Evolutionary conservation across 2,797 vertebrate species (phyloP).

Genomic region (Enteromius afrohamiltoni): DNA sequence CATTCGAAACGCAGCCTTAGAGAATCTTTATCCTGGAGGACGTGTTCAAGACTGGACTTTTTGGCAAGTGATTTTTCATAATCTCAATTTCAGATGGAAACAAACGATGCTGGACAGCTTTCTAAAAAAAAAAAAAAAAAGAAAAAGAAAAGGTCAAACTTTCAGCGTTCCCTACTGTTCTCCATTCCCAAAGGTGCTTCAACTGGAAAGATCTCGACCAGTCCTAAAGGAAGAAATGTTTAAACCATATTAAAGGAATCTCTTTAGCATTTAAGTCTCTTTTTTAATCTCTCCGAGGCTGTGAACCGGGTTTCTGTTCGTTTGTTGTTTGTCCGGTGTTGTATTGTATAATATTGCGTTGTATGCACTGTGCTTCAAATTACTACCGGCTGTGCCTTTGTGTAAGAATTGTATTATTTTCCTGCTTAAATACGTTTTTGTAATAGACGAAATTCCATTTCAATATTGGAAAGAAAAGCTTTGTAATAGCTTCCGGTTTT

Average conservation of each 20-base stretch:
- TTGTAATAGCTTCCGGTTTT: conserved; percentile 80
- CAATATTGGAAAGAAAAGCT: conserved; percentile 79
- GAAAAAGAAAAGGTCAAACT: no score
- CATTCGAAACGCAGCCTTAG: conserved; percentile 33
- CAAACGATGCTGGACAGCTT: background rate
- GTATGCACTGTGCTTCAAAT: conserved; percentile 85
- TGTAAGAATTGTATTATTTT: conserved; percentile 86
- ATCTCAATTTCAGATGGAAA: background rate
- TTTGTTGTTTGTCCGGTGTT: conserved; percentile 63
- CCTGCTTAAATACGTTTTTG: conserved; percentile 78
- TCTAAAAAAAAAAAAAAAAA: background rate
- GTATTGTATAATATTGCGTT: conserved; percentile 71
- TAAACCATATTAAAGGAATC: conserved; percentile 48
- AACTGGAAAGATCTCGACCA: conserved; percentile 4
- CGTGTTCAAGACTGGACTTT: background rate
- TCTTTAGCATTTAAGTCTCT: conserved; percentile 47
- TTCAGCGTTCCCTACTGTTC: background rate
- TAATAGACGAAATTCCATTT: conserved; percentile 78
- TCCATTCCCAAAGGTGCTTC: conserved; percentile 24
- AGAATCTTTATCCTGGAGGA: conserved; percentile 10
- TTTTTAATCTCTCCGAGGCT: conserved; percentile 74
- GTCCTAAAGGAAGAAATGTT: conserved; percentile 23
- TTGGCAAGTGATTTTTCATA: background rate
- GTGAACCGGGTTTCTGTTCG: conserved; percentile 80
- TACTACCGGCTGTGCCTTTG: conserved; percentile 93